Evolutionary conservation across 2,888 invertebrate species (phyloP), one percentile per base, ranked within the genome.

Genomic region (Dicyrtoma fusca): DNA sequence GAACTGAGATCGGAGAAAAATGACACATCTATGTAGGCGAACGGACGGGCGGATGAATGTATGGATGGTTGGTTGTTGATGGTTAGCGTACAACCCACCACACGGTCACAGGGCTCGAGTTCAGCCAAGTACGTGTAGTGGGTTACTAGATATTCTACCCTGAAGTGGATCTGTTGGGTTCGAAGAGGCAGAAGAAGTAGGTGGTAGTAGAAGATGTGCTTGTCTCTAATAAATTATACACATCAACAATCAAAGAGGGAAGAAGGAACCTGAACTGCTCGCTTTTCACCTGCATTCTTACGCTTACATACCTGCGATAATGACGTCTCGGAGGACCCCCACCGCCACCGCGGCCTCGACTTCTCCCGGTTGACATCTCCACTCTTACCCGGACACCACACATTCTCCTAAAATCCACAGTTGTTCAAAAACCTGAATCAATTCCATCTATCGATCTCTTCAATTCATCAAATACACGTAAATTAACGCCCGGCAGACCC

Each of bases 311-410:
- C 70, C 70, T 71, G 26, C 64, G 55, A 55, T 64, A 65, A 47
- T 63, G 53, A 45, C 68, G 69, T 61, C 72, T 71, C 14, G 63
- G 63, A 14, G 71, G 66, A 21, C 71, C 68, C 14, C 73, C 69
- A 49, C 86, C 83, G 72, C 88, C 88, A 77, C 89, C 90, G 71
- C 90, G 91, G 80, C 88, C 88, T 66, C 92, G 87, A 65, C 91
- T 92, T 80, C 92, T 88, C 0, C 94, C 94, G 76, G 91, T 93
- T 0, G 94, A 94, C 95, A 95, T 95, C 86, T 95, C 95, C 17
- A 95, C 94, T 75, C 94, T 89, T 68, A 95, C 92, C 82, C 94
- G 88, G 34, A 92, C 91, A 11, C 95, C 94, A 85, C 94, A 94
- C 85, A 92, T 91, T 65, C 93, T 90, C 74, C 93, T 94, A 82